Evolutionary conservation across 2,113 vertebrate species (phyloP).

Genomic region (Condylura cristata): DNA sequence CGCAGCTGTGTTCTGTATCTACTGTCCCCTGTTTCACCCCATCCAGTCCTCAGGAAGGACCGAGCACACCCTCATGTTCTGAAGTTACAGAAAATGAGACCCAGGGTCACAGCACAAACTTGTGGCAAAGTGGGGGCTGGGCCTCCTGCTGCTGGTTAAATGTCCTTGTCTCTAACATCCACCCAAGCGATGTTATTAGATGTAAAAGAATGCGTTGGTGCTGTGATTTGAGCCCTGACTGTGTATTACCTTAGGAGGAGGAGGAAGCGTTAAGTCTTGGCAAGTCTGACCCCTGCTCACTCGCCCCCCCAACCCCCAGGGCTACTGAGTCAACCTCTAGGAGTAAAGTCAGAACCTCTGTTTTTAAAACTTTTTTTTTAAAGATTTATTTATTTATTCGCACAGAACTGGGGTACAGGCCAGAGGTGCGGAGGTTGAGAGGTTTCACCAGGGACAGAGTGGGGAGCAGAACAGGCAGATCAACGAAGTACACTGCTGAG

Average conservation of each 20-base stretch:
- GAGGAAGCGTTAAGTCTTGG: not conserved
- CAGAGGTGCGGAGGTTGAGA: no score
- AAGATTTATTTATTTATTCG: no score
- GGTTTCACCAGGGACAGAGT: no score
- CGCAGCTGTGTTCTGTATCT: no score
- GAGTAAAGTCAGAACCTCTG: not conserved
- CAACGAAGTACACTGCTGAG: no score
- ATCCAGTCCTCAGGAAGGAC: not conserved
- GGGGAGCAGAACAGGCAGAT: no score
- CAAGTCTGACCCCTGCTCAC: not conserved
- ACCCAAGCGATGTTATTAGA: not conserved
- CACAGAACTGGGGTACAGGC: no score
- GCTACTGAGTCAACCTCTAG: not conserved
- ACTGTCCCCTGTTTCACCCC: not conserved
- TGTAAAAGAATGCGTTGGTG: not conserved
- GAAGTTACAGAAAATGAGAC: no score
- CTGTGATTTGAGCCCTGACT: not conserved
- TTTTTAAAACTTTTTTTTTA: no score
- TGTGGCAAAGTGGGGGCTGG: not conserved
- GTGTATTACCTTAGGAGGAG: not conserved
- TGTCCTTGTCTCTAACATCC: not conserved
- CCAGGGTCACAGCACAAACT: not conserved
- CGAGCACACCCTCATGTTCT: not conserved
- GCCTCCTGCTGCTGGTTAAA: not conserved
- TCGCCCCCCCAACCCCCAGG: no score